Evolutionary conservation across 1,140 invertebrate species (phyloP).

Genomic region (Charaxes varanes): DNA sequence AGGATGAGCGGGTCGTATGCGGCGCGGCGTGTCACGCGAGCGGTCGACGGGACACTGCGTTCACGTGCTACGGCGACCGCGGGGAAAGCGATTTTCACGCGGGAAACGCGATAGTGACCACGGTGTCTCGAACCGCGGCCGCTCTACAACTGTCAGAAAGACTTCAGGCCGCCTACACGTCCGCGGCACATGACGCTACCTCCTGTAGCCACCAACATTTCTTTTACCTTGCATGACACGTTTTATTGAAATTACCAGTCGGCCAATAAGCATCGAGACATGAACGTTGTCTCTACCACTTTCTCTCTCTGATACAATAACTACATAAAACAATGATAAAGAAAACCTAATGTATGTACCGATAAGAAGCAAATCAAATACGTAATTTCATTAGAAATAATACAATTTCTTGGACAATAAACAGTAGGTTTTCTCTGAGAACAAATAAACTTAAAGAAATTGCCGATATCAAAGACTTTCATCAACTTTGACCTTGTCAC

Average conservation of each 20-base stretch:
- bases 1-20: conserved; percentile 33
- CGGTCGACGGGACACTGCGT: conserved; percentile 68
- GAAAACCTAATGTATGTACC: neutral
- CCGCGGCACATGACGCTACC: conserved; percentile 26
- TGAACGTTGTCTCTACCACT: conserved; percentile 9
- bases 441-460: too few relatives aligned
- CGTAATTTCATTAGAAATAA: too few relatives aligned
- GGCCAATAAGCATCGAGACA: conserved; percentile 21
- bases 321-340: neutral
- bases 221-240: conserved; percentile 27
- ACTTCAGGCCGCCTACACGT: conserved; percentile 32
- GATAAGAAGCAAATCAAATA: conserved; percentile 5
- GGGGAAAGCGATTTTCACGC: conserved; percentile 71
- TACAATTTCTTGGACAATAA: too few relatives aligned
- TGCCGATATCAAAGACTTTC: too few relatives aligned
- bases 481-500: too few relatives aligned
- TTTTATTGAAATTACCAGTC: conserved; percentile 22
- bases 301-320: conserved; percentile 10
- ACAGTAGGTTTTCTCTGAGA: too few relatives aligned
- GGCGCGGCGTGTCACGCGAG: conserved; percentile 62
- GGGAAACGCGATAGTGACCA: conserved; percentile 64
- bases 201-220: conserved; percentile 23
- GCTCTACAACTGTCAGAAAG: conserved; percentile 42
- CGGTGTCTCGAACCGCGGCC: conserved; percentile 55
- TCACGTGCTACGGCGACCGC: conserved; percentile 59